phyloP scores from a whole-genome alignment of 1,140 invertebrate species.

The Nebria ingens region DNA sequence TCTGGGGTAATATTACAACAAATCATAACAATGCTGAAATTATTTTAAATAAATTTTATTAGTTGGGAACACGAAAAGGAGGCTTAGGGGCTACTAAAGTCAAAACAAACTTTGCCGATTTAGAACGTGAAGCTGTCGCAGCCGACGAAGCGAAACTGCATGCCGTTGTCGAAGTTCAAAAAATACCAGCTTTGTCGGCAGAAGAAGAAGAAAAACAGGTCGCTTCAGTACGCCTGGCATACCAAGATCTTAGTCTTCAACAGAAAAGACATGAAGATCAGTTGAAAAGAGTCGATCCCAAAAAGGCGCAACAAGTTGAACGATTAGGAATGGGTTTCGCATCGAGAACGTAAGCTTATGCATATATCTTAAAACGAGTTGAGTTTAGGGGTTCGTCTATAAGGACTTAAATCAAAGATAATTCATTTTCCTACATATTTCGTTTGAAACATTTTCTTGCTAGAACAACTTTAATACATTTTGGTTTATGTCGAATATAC shows the following conservation, averaged over 20 bases:
- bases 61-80: slow-evolving; percentile 77
- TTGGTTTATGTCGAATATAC: too few species aligned
- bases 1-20: slow-evolving; percentile 41
- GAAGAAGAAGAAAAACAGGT: slow-evolving; percentile 49
- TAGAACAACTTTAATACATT: too few species aligned
- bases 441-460: too few species aligned
- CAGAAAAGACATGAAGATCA: slow-evolving; percentile 71
- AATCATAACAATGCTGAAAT: background rate
- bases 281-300: slow-evolving; percentile 66
- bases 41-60: slow-evolving; percentile 13
- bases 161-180: slow-evolving; percentile 45
- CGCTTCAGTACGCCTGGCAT: slow-evolving; percentile 75
- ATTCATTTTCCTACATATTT: too few species aligned
- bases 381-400: too few species aligned
- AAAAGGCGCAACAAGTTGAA: slow-evolving; percentile 82
- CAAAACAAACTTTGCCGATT: slow-evolving; percentile 89
- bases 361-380: too few species aligned
- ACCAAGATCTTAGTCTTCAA: slow-evolving; percentile 72
- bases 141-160: slow-evolving; percentile 62
- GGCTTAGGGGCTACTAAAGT: slow-evolving; percentile 96
- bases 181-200: slow-evolving; percentile 25
- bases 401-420: too few species aligned
- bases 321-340: slow-evolving; percentile 87
- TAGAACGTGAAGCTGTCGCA: slow-evolving; percentile 80
- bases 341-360: slow-evolving; percentile 43